Conservation (phyloP, 2,797 vertebrate genomes). For the Botia almorhae region DNA sequence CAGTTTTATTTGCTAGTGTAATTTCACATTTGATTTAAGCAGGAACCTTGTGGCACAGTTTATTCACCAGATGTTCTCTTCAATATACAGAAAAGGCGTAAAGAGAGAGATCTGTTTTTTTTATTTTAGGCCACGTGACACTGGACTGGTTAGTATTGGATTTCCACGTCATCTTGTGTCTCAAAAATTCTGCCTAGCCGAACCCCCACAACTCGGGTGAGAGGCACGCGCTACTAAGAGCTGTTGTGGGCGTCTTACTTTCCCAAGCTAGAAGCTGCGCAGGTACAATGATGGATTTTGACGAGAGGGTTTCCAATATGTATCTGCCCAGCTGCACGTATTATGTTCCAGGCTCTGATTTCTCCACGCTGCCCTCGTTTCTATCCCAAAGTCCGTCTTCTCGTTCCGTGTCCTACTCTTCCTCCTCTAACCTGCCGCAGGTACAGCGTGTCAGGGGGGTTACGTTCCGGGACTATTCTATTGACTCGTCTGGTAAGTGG, state of each 20-base stretch:
- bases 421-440: conserved; percentile 92
- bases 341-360: conserved; percentile 96
- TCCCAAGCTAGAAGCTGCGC: conserved; percentile 79
- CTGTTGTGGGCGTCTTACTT: conserved; percentile 90
- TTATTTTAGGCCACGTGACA: conserved; percentile 96
- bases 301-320: conserved; percentile 96
- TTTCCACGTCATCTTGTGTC: conserved; percentile 99
- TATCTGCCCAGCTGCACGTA: conserved; percentile 99
- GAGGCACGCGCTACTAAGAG: conserved; percentile 90
- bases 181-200: conserved; percentile 93
- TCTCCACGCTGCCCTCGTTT: conserved; percentile 95
- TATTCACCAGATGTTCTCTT: not conserved
- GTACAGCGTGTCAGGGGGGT: conserved; percentile 95
- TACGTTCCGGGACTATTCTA: conserved; percentile 97
- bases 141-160: conserved; percentile 96
- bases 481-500: conserved; percentile 93
- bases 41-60: not conserved
- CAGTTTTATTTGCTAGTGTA: too few species aligned
- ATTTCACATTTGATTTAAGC: not conserved
- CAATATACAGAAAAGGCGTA: not conserved
- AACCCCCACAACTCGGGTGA: conserved; percentile 89
- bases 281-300: conserved; percentile 95
- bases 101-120: conserved; percentile 86
- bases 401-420: conserved; percentile 93
- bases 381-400: conserved; percentile 94